Conservation (phyloP, 2,113 vertebrate genomes). For the Larimichthys polyactis region DNA sequence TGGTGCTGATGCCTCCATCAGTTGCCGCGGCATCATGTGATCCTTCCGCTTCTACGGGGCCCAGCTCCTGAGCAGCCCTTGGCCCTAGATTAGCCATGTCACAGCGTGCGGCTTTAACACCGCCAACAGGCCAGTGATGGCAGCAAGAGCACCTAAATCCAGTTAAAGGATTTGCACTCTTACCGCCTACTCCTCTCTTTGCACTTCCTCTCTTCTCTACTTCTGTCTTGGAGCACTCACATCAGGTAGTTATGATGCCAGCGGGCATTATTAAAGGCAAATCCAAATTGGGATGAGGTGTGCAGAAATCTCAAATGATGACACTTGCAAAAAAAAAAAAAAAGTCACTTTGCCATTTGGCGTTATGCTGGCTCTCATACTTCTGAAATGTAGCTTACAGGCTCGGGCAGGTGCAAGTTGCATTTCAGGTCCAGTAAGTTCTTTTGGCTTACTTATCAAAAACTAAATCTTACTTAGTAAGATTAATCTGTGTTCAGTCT, state of each 20-base stretch:
- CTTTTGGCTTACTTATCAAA: slow-evolving; percentile 9
- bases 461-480: not conserved
- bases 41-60: slow-evolving; percentile 40
- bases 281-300: slow-evolving; percentile 61
- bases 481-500: not conserved
- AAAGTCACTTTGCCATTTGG: slow-evolving; percentile 54
- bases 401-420: slow-evolving; percentile 5
- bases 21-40: slow-evolving; percentile 47
- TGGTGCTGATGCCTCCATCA: slow-evolving; percentile 55
- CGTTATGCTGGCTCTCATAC: slow-evolving; percentile 32
- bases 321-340: slow-evolving; percentile 66
- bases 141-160: slow-evolving; percentile 79
- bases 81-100: slow-evolving; percentile 78
- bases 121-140: slow-evolving; percentile 68
- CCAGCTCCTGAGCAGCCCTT: slow-evolving; percentile 61
- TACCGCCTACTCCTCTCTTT: slow-evolving; percentile 52
- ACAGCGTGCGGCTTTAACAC: slow-evolving; percentile 67
- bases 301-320: slow-evolving; percentile 70
- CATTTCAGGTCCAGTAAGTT: not conserved
- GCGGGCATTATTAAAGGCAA: slow-evolving; percentile 72
- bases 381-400: slow-evolving; percentile 38
- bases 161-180: slow-evolving; percentile 83
- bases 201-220: slow-evolving; percentile 42
- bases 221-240: slow-evolving; percentile 56
- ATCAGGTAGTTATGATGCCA: slow-evolving; percentile 69